Evolutionary conservation across 2,113 vertebrate species (phyloP).

Genomic region (Rhabdornis inornatus): DNA sequence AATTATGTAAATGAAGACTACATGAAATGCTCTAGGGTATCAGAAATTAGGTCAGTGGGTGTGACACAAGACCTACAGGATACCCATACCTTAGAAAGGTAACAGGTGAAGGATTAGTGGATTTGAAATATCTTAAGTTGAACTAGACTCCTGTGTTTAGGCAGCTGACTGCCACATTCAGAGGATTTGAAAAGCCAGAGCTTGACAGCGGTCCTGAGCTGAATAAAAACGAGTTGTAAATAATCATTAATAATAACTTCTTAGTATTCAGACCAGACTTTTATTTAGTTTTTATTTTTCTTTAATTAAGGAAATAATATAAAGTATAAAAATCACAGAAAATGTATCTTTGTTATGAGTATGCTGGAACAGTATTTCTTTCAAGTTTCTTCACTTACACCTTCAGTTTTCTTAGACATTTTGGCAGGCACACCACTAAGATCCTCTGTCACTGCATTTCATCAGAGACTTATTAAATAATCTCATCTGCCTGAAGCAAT

Average conservation of each 20-base stretch:
- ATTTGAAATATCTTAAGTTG: neutral
- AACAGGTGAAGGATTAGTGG: neutral
- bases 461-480: constrained; percentile 41
- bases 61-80: neutral
- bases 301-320: neutral
- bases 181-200: neutral
- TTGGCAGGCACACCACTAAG: neutral
- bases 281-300: neutral
- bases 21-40: neutral
- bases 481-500: constrained; percentile 7
- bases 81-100: neutral
- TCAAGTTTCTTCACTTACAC: neutral
- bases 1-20: neutral
- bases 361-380: neutral
- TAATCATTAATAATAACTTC: neutral
- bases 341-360: neutral
- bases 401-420: neutral
- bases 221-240: neutral
- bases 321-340: neutral
- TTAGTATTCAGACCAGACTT: neutral
- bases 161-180: neutral
- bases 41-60: neutral
- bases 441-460: constrained; percentile 1
- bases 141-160: neutral
- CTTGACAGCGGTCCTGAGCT: neutral